phyloP scores from a whole-genome alignment of 2,888 invertebrate genomes.

The Troilus luridus region DNA sequence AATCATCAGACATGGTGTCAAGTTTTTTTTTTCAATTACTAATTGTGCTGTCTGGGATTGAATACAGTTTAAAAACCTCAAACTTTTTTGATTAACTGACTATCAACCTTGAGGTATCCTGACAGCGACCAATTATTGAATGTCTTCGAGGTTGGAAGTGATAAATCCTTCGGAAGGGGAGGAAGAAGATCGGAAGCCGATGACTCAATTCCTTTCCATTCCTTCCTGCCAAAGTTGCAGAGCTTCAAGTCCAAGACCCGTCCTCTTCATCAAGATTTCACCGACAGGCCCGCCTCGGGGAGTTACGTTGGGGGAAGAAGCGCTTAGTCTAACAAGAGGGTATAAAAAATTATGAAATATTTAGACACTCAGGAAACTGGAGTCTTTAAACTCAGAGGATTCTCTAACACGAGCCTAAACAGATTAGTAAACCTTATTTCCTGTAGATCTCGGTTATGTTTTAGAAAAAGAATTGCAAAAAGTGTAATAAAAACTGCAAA shows the following conservation, averaged over 20 bases:
- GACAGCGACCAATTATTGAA: neutral
- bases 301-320: neutral
- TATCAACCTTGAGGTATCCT: neutral
- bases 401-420: no score
- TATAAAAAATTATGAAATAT: neutral
- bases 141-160: neutral
- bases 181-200: neutral
- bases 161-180: neutral
- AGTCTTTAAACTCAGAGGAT: neutral
- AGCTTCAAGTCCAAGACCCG: neutral
- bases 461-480: no score
- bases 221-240: neutral
- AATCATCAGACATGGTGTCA: neutral
- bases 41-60: neutral
- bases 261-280: neutral
- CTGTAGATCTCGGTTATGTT: no score
- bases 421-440: no score
- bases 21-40: neutral
- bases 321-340: neutral
- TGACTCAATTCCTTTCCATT: neutral
- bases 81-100: slow-evolving; percentile 16
- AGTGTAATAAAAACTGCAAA: no score
- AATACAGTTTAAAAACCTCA: neutral
- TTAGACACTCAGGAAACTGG: neutral
- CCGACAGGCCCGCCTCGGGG: neutral